phyloP scores from a whole-genome alignment of 2,113 vertebrate species.

The Micromys minutus region DNA sequence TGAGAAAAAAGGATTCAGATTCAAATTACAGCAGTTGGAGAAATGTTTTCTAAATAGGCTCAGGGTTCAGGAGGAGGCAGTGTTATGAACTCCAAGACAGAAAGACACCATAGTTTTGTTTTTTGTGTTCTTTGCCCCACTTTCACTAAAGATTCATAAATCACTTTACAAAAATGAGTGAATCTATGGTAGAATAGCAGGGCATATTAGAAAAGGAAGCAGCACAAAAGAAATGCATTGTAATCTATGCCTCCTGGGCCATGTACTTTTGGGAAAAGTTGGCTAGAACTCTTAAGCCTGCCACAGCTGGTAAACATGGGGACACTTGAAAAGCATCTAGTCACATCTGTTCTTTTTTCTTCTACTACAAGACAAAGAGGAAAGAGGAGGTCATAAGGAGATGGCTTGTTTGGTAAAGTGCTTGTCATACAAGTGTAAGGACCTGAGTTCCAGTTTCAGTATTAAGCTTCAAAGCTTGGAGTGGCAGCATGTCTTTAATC shows the following conservation, averaged over 20 bases:
- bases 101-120: neutral
- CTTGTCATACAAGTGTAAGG: neutral
- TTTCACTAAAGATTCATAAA: neutral
- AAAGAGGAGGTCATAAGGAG: neutral
- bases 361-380: neutral
- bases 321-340: neutral
- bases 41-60: neutral
- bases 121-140: neutral
- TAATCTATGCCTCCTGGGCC: too few species aligned
- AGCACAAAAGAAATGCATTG: neutral
- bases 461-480: neutral
- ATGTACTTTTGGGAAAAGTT: neutral
- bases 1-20: neutral
- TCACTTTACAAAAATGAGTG: neutral
- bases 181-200: neutral
- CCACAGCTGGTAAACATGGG: neutral
- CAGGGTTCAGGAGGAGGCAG: neutral
- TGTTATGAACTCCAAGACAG: neutral
- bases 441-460: neutral
- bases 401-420: neutral
- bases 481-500: neutral
- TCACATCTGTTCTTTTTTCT: neutral
- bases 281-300: neutral
- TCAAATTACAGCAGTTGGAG: neutral
- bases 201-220: neutral